Evolutionary conservation across 2,888 invertebrate species (phyloP).

Genomic region (Euplexia lucipara): DNA sequence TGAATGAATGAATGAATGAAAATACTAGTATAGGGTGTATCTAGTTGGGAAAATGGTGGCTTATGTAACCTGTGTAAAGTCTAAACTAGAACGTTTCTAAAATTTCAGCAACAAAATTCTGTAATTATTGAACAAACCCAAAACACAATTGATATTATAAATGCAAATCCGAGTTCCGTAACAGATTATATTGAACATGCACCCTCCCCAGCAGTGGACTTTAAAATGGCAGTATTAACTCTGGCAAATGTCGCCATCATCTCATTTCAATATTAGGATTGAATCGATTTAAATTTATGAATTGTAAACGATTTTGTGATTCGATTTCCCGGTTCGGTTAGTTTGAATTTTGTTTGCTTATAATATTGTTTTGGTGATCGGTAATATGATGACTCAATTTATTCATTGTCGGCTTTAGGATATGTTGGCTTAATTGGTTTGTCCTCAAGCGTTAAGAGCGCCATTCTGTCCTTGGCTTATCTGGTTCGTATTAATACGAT

Average conservation of each 20-base stretch:
- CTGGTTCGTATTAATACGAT: neutral
- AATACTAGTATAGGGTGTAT: too few relatives aligned
- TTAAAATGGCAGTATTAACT: slow-evolving; percentile 58
- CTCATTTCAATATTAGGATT: slow-evolving; percentile 65
- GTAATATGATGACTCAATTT: slow-evolving; percentile 4
- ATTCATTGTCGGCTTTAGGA: neutral
- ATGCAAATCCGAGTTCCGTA: slow-evolving; percentile 36
- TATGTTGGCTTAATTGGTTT: neutral
- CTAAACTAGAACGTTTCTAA: slow-evolving; percentile 1
- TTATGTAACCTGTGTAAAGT: neutral
- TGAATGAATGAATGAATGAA: too few relatives aligned
- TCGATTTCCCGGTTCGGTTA: slow-evolving; percentile 46
- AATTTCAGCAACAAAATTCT: slow-evolving; percentile 6
- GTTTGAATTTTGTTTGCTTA: slow-evolving; percentile 43
- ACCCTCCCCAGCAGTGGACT: slow-evolving; percentile 40
- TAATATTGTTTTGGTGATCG: slow-evolving; percentile 16
- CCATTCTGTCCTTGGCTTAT: neutral
- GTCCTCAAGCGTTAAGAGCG: neutral
- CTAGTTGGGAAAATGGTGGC: too few relatives aligned
- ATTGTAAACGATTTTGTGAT: slow-evolving; percentile 59
- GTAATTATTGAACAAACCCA: slow-evolving; percentile 31
- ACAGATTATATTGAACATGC: slow-evolving; percentile 44
- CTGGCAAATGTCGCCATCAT: slow-evolving; percentile 53
- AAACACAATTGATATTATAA: slow-evolving; percentile 47
- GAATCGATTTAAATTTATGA: slow-evolving; percentile 67